Evolutionary conservation across 2,797 vertebrate species (phyloP), one percentile per base, ranked within the genome.

Genomic region (Sebastes cheni): DNA sequence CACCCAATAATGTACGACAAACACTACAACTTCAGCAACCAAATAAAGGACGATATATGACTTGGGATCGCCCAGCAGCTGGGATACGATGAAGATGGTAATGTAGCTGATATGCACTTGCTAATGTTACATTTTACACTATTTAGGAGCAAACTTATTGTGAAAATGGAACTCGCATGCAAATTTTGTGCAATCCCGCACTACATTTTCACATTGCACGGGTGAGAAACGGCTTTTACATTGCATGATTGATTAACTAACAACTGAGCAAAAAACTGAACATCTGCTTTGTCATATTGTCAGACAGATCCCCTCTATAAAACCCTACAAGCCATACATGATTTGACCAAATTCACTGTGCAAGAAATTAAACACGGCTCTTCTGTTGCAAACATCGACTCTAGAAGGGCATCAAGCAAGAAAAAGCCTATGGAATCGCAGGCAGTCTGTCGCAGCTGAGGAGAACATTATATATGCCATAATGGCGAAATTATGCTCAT

Each of bases 401-500:
- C 22, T 58, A 32, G 25, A 79, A 81, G 78, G 64, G 2, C 67
- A 79, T 73, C 29, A 62, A 72, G 64, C 6, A 25, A 60, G 8
- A 62, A 62, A 16, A 5, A 62, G 10, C 36, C 29, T 65, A 77
- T 74, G 62, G 71, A 67, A 78, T 36, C 23, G 25, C 59, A 39
- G 39, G 29, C 12, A 68, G 58, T 71, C 61, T 59, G 56, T n/a
- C 2, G 4, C 56, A 29, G 54, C 36, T 74, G 27, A 58, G 62
- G 64, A 76, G 60, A 39, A 79, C 22, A 80, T 88, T 86, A 78
- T 79, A 73, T 72, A 81, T 84, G 82, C 68, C 76, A 85, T 83
- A 56, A 78, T 68, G 74, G 60, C 81, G 82, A 73, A 89, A 90
- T 81, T 78, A 73, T 77, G 69, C 89, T 79, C 50, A 75, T 78